A percentile compares a stretch with the other conserved stretches of the same genome.
phyloP scores from a whole-genome alignment of 2,888 invertebrate genomes.

The Entomobrya multifasciata region DNA sequence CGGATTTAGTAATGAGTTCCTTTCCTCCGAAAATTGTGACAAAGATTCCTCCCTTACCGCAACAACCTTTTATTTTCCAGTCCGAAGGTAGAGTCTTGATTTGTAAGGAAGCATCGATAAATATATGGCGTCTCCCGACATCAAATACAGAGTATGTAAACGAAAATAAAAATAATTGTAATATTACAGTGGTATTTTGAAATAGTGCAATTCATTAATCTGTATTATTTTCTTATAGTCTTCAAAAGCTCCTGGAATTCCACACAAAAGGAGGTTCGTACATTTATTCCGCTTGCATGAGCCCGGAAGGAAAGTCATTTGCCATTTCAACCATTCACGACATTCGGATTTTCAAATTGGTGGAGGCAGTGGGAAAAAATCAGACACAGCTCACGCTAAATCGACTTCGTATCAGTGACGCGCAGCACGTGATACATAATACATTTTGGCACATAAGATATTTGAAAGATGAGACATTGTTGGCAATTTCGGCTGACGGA shows the following conservation, averaged over 20 bases:
- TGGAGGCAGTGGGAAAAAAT: neutral
- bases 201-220: too few relatives aligned
- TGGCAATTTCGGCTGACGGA: slow-evolving; percentile 72
- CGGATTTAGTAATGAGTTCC: slow-evolving; percentile 77
- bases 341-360: slow-evolving; percentile 49
- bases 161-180: too few relatives aligned
- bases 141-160: slow-evolving; percentile 71
- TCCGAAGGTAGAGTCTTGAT: slow-evolving; percentile 66
- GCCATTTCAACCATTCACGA: slow-evolving; percentile 68
- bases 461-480: slow-evolving; percentile 34
- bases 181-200: too few relatives aligned
- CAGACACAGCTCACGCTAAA: neutral
- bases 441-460: slow-evolving; percentile 68
- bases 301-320: slow-evolving; percentile 68
- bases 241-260: slow-evolving; percentile 75
- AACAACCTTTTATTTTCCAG: slow-evolving; percentile 60
- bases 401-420: slow-evolving; percentile 31
- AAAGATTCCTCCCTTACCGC: slow-evolving; percentile 77
- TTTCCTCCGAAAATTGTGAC: slow-evolving; percentile 76
- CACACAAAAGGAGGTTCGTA: slow-evolving; percentile 61
- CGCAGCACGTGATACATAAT: slow-evolving; percentile 3
- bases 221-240: too few relatives aligned
- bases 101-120: slow-evolving; percentile 69
- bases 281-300: slow-evolving; percentile 73
- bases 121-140: slow-evolving; percentile 76